A percentile compares a stretch with the other conserved stretches of the same genome.
These are phyloP conservation scores for Oncorhynchus masou DNA, from an alignment of 2,113 vertebrate genomes.

Conservation along the genomic window DNA sequence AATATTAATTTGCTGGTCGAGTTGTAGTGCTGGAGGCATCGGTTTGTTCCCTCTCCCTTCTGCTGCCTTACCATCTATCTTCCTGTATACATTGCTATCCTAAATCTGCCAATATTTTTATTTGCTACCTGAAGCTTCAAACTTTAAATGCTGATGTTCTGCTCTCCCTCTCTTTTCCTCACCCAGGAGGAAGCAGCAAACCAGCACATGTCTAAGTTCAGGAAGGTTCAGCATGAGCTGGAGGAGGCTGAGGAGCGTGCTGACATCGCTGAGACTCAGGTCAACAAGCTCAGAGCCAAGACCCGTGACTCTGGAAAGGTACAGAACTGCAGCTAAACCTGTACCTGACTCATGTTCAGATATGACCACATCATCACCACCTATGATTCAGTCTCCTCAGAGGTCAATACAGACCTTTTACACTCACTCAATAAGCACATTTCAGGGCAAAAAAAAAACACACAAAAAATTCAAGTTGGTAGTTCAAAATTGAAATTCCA, in stretches of 20 bases:
- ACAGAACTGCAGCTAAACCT: too few species aligned
- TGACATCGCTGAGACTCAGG: slow-evolving; percentile 1
- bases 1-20: neutral
- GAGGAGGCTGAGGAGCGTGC: slow-evolving; percentile 1
- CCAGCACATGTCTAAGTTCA: neutral
- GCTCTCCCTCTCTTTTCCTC: neutral
- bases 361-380: too few species aligned
- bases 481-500: too few species aligned
- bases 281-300: slow-evolving; percentile 2
- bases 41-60: too few species aligned
- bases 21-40: too few species aligned
- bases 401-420: neutral
- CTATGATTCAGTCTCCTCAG: neutral
- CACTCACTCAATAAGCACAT: neutral
- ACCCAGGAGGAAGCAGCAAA: too few species aligned
- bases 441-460: neutral
- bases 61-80: too few species aligned
- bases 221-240: neutral
- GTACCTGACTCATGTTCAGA: too few species aligned
- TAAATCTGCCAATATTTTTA: neutral
- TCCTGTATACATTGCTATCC: too few species aligned
- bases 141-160: neutral
- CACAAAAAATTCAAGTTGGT: too few species aligned
- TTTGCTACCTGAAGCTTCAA: neutral
- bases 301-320: neutral